Percentiles rank a stretch among this genome's conserved stretches.
These are phyloP conservation scores for Pachycephala philippinensis DNA, from an alignment of 2,113 vertebrate genomes.

Conservation along the genomic window DNA sequence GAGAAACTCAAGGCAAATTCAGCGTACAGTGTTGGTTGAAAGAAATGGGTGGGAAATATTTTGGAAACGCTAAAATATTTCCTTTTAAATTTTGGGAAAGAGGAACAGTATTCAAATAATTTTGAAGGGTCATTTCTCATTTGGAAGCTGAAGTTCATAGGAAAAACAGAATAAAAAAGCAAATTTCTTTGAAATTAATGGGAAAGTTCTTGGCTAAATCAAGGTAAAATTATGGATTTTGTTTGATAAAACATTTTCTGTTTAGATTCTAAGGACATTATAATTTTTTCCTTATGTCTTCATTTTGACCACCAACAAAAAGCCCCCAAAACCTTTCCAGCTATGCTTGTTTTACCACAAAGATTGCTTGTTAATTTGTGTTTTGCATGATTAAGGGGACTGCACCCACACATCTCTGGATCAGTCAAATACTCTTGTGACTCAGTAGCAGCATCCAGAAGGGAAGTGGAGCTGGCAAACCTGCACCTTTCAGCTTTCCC, in stretches of 20 bases:
- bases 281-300: not conserved
- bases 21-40: not conserved
- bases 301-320: not conserved
- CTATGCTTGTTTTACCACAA: not conserved
- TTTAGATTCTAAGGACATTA: not conserved
- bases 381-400: not conserved
- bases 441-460: not conserved
- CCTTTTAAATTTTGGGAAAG: not conserved
- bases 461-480: not conserved
- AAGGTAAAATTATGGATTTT: not conserved
- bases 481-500: not conserved
- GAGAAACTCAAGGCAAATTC: not conserved
- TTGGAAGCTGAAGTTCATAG: not conserved
- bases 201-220: not conserved
- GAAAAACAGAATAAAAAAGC: not conserved
- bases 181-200: not conserved
- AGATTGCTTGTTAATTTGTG: rapidly evolving
- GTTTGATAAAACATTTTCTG: not conserved
- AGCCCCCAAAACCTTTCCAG: not conserved
- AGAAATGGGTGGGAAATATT: not conserved
- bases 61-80: not conserved
- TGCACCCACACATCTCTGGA: not conserved
- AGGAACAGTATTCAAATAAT: not conserved
- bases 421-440: not conserved
- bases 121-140: not conserved